These are phyloP conservation scores for Aurelia coerulea DNA, from an alignment of 30 jellyfish, hydroid and myxozoan genomes.

Conservation along the genomic window DNA sequence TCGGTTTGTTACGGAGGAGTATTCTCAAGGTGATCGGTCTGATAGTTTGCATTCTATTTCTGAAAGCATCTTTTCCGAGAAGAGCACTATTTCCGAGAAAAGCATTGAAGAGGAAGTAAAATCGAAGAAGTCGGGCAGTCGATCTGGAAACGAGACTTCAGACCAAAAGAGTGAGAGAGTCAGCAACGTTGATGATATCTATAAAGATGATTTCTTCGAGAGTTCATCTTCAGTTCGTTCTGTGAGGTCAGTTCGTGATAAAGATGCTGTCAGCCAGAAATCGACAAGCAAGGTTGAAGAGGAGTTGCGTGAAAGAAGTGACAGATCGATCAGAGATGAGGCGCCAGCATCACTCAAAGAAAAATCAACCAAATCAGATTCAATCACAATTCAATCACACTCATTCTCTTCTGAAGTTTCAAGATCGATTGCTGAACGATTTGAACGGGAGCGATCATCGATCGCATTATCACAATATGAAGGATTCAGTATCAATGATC, in stretches of 20 bases:
- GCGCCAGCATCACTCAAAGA: not conserved
- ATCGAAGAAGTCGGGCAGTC: constrained; percentile 2
- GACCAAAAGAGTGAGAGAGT: constrained; percentile 1
- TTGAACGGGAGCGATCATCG: constrained; percentile 9
- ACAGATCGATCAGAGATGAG: constrained; percentile 6
- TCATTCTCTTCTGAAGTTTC: not conserved
- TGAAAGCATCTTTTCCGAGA: constrained; percentile 50
- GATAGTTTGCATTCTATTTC: constrained; percentile 40
- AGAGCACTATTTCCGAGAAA: constrained; percentile 39
- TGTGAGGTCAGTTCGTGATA: not conserved
- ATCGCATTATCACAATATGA: constrained; percentile 30
- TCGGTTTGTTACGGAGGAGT: constrained; percentile 18
- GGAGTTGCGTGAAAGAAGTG: not conserved
- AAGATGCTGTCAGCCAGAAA: not conserved
- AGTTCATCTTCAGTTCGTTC: constrained; percentile 35
- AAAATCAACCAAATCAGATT: constrained; percentile 9
- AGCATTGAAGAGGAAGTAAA: constrained; percentile 35
- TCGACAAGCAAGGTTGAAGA: not conserved
- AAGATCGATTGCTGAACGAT: not conserved
- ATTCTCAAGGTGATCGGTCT: constrained; percentile 11
- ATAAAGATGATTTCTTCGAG: constrained; percentile 85
- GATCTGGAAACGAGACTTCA: not conserved
- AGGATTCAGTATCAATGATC: constrained; percentile 73
- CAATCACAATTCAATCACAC: not conserved
- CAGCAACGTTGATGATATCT: constrained; percentile 28